A percentile compares a stretch with the other conserved stretches of the same genome.
Conservation (phyloP, 2,888 invertebrate genomes). For the Rhaphigaster nebulosa region DNA sequence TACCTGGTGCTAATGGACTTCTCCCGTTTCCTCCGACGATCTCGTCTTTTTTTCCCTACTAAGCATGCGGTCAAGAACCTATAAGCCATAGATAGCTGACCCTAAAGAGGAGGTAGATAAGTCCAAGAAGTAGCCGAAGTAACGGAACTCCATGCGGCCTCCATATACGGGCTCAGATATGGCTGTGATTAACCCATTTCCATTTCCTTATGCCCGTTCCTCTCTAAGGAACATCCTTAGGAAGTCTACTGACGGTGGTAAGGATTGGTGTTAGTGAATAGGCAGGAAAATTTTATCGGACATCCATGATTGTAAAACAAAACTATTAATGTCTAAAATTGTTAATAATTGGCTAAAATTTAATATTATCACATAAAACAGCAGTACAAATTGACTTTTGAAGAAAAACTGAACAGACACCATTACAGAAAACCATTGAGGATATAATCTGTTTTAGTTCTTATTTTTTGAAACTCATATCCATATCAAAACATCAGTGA, state of each 20-base stretch:
- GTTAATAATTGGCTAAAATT: no score
- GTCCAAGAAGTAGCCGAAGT: not conserved
- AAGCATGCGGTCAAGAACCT: not conserved
- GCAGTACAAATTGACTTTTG: no score
- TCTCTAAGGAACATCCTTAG: not conserved
- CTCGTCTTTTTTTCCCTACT: not conserved
- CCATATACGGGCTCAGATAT: conserved; percentile 3
- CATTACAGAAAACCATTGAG: no score
- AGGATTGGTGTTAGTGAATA: not conserved
- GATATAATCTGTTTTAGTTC: no score
- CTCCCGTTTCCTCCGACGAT: not conserved
- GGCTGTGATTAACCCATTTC: conserved; percentile 35
- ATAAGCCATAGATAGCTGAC: not conserved
- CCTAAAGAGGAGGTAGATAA: not conserved
- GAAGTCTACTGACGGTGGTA: not conserved
- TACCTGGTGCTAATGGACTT: not conserved
- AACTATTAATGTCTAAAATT: not conserved
- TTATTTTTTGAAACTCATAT: no score
- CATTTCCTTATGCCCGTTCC: not conserved
- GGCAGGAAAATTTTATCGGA: not conserved
- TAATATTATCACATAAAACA: not conserved
- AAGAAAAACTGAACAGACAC: no score
- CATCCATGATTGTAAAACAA: not conserved
- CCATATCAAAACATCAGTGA: no score
- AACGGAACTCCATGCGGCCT: conserved; percentile 14